phyloP scores from a whole-genome alignment of 2,888 invertebrate species.

The Drosophila mulleri region DNA sequence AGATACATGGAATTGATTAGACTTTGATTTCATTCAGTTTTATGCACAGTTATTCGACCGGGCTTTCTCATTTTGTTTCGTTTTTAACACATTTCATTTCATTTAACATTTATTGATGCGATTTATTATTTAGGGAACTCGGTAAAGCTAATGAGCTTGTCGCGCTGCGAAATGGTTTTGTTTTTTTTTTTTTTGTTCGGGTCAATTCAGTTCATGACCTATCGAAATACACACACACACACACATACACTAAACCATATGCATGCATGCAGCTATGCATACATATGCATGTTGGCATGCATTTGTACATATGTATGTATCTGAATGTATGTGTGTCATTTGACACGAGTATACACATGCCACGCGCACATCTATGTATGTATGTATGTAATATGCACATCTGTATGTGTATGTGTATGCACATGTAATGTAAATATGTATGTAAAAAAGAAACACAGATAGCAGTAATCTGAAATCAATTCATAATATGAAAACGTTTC shows the following conservation, averaged over 20 bases:
- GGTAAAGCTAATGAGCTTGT: constrained; percentile 14
- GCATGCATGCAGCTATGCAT: constrained; percentile 7
- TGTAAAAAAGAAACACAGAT: neutral
- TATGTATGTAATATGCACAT: neutral
- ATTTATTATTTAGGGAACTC: neutral
- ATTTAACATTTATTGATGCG: neutral
- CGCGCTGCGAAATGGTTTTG: constrained; percentile 19
- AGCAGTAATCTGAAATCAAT: neutral
- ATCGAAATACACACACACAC: constrained; percentile 49
- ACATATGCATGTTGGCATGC: neutral
- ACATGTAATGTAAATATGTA: neutral
- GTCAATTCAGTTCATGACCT: constrained; percentile 77
- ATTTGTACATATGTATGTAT: neutral
- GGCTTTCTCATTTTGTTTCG: neutral
- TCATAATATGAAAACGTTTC: constrained; percentile 21
- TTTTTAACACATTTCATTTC: neutral
- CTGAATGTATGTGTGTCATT: constrained; percentile 4
- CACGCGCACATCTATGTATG: neutral
- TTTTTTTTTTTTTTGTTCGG: constrained; percentile 49
- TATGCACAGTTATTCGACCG: constrained; percentile 7
- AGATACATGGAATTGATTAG: constrained; percentile 1
- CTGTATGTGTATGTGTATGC: neutral
- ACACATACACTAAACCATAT: neutral
- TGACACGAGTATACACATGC: constrained; percentile 2
- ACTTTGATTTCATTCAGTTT: constrained; percentile 13